phyloP scores from a whole-genome alignment of 1,140 invertebrate genomes.

The Diorhabda sublineata region DNA sequence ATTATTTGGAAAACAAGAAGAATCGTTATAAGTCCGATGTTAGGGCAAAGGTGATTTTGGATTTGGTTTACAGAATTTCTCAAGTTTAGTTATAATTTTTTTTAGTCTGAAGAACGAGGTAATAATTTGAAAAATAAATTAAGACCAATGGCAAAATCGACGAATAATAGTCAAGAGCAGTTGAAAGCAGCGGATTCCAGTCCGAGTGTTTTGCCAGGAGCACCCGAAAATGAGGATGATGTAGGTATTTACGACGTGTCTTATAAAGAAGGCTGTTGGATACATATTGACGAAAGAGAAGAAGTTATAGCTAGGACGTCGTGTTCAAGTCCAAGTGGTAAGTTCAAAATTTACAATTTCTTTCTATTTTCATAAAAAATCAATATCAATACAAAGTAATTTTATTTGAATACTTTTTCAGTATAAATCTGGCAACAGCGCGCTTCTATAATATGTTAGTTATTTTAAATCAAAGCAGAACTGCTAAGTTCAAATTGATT shows the following conservation, averaged over 20 bases:
- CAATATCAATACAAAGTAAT: no score
- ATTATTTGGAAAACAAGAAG: slow-evolving; percentile 55
- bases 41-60: slow-evolving; percentile 59
- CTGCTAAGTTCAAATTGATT: no score
- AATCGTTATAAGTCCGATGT: slow-evolving; percentile 65
- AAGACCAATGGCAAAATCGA: slow-evolving; percentile 63
- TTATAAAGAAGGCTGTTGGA: slow-evolving; percentile 68
- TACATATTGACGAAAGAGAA: slow-evolving; percentile 71
- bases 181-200: slow-evolving; percentile 62
- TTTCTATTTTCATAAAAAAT: not conserved
- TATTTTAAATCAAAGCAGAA: no score
- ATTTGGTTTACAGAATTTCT: not conserved
- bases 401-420: no score
- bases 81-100: slow-evolving; percentile 9
- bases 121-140: slow-evolving; percentile 59
- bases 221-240: slow-evolving; percentile 61
- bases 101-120: slow-evolving; percentile 71
- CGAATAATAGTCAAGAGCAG: slow-evolving; percentile 68
- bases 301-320: slow-evolving; percentile 14
- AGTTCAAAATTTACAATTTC: not conserved
- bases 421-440: no score
- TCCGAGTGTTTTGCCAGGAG: slow-evolving; percentile 60
- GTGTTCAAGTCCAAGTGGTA: slow-evolving; percentile 13
- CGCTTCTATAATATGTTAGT: no score
- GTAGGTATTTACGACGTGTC: slow-evolving; percentile 66